Evolutionary conservation across 2,888 invertebrate genomes (phyloP).

Genomic region (Portevinia maculata): DNA sequence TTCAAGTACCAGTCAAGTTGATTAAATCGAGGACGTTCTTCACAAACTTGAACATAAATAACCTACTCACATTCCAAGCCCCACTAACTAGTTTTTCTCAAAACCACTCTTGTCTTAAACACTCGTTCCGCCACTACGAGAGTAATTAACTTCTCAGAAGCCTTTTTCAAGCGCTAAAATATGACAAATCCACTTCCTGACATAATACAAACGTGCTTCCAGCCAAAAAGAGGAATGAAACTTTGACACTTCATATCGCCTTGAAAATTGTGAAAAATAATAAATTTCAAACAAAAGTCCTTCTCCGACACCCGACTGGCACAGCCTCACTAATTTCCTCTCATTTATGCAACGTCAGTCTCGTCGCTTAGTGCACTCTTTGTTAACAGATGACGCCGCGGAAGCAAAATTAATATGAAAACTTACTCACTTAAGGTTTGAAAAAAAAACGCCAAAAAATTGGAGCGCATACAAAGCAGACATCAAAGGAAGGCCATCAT

Average conservation of each 20-base stretch:
- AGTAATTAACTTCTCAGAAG: too few species aligned
- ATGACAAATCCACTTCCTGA: constrained; percentile 4
- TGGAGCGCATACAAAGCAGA: constrained; percentile 11
- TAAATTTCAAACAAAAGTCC: constrained; percentile 34
- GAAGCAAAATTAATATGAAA: constrained; percentile 61
- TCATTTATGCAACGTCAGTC: constrained; percentile 40
- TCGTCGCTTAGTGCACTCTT: not conserved
- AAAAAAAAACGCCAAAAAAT: constrained; percentile 14
- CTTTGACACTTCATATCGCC: constrained; percentile 1
- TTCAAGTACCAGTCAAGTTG: too few species aligned
- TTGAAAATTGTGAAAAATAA: constrained; percentile 16
- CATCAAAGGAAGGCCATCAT: not conserved
- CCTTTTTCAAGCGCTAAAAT: not conserved
- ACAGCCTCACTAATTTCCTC: constrained; percentile 47
- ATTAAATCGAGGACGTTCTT: too few species aligned
- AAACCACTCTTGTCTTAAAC: too few species aligned
- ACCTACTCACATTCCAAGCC: too few species aligned
- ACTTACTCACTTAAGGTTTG: constrained; percentile 29
- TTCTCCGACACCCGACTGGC: not conserved
- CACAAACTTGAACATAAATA: too few species aligned
- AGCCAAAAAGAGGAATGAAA: not conserved
- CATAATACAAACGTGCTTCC: not conserved
- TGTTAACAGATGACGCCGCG: constrained; percentile 45
- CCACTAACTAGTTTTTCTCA: too few species aligned
- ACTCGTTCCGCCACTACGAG: too few species aligned